Evolutionary conservation across 2,113 vertebrate species (phyloP), one percentile per base, ranked within the genome.

Genomic region (Lanius ludovicianus): DNA sequence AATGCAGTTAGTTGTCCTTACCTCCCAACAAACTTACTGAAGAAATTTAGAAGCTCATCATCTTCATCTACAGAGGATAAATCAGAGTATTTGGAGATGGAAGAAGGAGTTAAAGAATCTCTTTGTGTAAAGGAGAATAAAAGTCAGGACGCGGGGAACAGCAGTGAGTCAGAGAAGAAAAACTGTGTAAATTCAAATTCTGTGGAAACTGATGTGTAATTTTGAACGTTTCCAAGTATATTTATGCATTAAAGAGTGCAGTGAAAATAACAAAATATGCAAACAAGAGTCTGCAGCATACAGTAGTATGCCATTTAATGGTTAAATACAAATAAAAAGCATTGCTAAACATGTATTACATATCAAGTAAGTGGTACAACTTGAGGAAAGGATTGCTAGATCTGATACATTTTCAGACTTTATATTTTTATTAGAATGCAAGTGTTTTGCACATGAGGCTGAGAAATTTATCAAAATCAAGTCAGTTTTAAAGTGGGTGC

Each of bases 31-130:
- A 99, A 98, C 97, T 98, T 99, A 84, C 97, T 99, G 79, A 98
- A 98, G 98, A 99, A 98, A 96, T 99, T 99, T 92, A 98, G 98
- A 95, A 99, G 99, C 46, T 98, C 99, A 1, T 98, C 99, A 3
- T 99, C 98, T 91, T 99, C 99, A n/a, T 99, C 99, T 84, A 94
- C 99, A 68, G 99, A 99, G 56, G 99, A 99, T 97, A 99, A 99
- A 96, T 99, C 99, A 59, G 99, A 99, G 82, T 99, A 99, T 89
- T 98, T 99, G 98, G 99, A 99, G 96, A 99, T 99, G 99, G 99
- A 99, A 96, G 99, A 99, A 96, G 99, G 99, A 80, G 98, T 99
- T 84, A 99, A 99, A 90, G 99, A 99, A 94, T 99, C 99, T 76
- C 98, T 99, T 19, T 99, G 99, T 96, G 98, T 98, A 79, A 98